Percentiles rank a stretch among this genome's conserved stretches.
Conservation (phyloP, 2,797 vertebrate species). For the Zonotrichia albicollis region DNA sequence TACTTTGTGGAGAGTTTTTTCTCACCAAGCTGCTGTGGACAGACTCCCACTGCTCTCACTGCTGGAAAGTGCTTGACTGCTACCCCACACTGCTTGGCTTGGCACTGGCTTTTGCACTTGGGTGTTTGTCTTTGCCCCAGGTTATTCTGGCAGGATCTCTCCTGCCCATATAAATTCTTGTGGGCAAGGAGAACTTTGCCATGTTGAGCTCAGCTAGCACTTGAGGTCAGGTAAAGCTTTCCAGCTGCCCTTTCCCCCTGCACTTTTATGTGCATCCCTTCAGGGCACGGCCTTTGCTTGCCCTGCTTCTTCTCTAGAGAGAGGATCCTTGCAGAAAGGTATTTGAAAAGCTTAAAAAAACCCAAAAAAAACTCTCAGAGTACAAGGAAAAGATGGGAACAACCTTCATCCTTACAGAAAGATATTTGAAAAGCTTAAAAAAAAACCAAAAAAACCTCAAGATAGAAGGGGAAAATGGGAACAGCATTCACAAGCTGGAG, state of each 20-base stretch:
- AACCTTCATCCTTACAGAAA: neutral
- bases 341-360: neutral
- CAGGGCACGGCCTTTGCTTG: neutral
- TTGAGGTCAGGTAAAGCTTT: neutral
- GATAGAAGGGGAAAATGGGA: neutral
- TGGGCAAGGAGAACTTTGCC: neutral
- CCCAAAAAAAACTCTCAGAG: neutral
- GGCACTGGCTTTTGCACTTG: neutral
- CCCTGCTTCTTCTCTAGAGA: neutral
- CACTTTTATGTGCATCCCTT: neutral
- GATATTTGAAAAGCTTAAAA: neutral
- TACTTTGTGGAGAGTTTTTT: neutral
- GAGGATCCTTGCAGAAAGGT: neutral
- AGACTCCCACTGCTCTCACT: neutral
- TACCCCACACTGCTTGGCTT: slow-evolving; percentile 18
- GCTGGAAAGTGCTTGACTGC: neutral
- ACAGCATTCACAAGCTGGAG: neutral
- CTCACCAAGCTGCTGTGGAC: neutral
- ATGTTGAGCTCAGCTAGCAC: neutral
- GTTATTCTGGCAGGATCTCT: slow-evolving; percentile 27
- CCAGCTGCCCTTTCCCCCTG: neutral
- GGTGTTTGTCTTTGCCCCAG: slow-evolving; percentile 12
- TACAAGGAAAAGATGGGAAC: neutral
- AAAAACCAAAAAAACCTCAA: neutral
- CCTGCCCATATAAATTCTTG: slow-evolving; percentile 30